Evolutionary conservation across 2,888 invertebrate species (phyloP).

Genomic region (Philhelius pedissequus): DNA sequence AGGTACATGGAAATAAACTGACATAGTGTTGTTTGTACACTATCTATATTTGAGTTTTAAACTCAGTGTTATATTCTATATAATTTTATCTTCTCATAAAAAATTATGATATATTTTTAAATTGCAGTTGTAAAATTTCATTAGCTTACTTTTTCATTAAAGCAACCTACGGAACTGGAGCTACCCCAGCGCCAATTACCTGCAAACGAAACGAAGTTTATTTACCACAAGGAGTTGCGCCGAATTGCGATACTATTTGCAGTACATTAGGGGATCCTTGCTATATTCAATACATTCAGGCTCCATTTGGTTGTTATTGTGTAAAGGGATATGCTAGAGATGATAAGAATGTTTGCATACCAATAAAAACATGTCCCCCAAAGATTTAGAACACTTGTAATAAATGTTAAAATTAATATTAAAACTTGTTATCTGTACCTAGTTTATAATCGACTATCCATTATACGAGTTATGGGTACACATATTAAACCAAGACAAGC

Average conservation of each 20-base stretch:
- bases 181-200: background rate
- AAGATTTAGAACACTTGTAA: too few relatives aligned
- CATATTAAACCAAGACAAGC: too few relatives aligned
- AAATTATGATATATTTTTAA: too few relatives aligned
- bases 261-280: constrained; percentile 10
- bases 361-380: background rate
- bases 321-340: background rate
- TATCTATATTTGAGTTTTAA: too few relatives aligned
- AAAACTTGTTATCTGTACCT: too few relatives aligned
- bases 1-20: too few relatives aligned
- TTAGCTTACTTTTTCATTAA: background rate
- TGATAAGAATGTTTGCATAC: background rate
- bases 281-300: background rate
- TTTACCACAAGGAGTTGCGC: constrained; percentile 15
- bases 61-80: too few relatives aligned
- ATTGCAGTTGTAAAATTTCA: background rate
- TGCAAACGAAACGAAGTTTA: constrained; percentile 22
- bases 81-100: too few relatives aligned
- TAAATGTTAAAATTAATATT: too few relatives aligned
- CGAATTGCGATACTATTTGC: constrained; percentile 45
- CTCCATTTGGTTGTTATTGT: constrained; percentile 28
- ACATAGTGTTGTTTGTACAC: too few relatives aligned
- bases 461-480: too few relatives aligned
- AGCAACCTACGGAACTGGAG: background rate
- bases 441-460: too few relatives aligned